A percentile compares a stretch with the other conserved stretches of the same genome.
phyloP scores from a whole-genome alignment of 2,888 invertebrate genomes.

The Deroplatys truncata region DNA sequence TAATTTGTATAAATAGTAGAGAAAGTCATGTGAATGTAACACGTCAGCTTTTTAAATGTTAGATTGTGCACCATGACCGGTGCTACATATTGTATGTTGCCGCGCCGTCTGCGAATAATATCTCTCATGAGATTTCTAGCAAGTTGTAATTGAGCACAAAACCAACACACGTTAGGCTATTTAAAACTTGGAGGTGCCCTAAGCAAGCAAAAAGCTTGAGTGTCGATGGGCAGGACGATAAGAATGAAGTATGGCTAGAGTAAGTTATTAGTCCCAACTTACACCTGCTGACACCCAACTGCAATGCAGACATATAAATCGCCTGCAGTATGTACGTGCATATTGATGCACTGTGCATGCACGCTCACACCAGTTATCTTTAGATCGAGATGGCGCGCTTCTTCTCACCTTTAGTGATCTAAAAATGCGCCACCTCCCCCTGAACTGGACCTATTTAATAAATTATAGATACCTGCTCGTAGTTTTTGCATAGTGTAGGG shows the following conservation, averaged over 20 bases:
- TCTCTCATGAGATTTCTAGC: no score
- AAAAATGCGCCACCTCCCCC: no score
- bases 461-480: no score
- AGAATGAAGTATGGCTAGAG: background rate
- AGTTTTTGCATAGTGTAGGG: no score
- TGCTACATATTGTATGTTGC: no score
- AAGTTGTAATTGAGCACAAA: background rate
- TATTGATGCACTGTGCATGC: background rate
- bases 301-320: background rate
- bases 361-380: background rate
- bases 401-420: no score
- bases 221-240: background rate
- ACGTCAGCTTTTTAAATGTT: no score
- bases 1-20: no score
- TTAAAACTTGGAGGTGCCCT: background rate
- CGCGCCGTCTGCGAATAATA: no score
- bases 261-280: background rate
- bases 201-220: background rate
- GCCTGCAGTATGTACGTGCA: background rate
- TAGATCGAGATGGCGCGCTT: background rate
- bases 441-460: no score
- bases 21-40: no score
- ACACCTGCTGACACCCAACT: background rate
- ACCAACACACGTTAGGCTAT: background rate
- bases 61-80: no score